Percentiles rank a stretch among this genome's conserved stretches.
Evolutionary conservation across 2,113 vertebrate genomes (phyloP).

Genomic region (Stegastes partitus): DNA sequence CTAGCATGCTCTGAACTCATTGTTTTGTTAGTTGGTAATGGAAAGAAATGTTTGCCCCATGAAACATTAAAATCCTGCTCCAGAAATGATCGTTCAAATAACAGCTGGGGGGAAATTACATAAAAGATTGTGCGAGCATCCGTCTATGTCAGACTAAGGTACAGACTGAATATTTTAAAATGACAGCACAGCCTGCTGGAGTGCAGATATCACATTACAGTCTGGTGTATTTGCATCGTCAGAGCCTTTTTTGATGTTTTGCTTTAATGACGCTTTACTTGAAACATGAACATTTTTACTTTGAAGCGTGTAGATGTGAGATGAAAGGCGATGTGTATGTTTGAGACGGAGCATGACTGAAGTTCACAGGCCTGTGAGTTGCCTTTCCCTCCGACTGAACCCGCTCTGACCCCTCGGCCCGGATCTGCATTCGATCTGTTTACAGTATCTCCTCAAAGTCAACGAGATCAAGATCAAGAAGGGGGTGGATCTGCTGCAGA

Average conservation of each 20-base stretch:
- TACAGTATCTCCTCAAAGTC: conserved; percentile 92
- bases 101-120: too few relatives aligned
- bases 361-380: conserved; percentile 5
- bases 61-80: not conserved
- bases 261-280: conserved; percentile 30
- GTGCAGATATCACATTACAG: not conserved
- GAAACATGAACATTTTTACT: conserved; percentile 24
- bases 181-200: not conserved
- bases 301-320: conserved; percentile 32
- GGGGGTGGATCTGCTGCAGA: conserved; percentile 98
- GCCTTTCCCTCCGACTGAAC: conserved; percentile 37
- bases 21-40: too few relatives aligned
- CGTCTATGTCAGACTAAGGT: too few relatives aligned
- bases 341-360: conserved; percentile 19
- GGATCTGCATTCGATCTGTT: conserved; percentile 49
- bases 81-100: not conserved
- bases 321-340: conserved; percentile 39
- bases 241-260: conserved; percentile 14
- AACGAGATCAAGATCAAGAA: conserved; percentile 99
- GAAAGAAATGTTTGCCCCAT: not conserved
- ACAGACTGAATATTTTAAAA: too few relatives aligned
- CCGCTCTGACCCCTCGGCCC: conserved; percentile 10
- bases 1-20: accelerated
- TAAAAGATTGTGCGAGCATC: too few relatives aligned
- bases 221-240: conserved; percentile 46